A percentile compares a stretch with the other conserved stretches of the same genome.
phyloP scores from a whole-genome alignment of 2,888 invertebrate species.

The Drymonia ruficornis region DNA sequence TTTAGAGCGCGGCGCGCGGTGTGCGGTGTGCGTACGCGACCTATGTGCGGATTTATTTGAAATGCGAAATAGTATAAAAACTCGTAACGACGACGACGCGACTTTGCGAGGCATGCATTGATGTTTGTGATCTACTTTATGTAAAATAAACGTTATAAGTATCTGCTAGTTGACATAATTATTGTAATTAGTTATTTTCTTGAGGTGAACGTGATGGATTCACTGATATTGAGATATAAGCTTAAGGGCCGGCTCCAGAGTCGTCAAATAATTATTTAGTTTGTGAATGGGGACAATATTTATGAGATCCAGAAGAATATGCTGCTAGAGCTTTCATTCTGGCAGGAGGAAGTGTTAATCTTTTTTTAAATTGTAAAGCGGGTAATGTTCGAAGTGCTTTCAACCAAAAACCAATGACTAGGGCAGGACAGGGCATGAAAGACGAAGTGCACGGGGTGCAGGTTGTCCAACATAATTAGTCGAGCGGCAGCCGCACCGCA shows the following conservation, averaged over 20 bases:
- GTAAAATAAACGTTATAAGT: neutral
- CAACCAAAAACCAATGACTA: neutral
- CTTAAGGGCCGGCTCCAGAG: no score
- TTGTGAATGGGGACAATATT: neutral
- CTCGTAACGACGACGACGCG: neutral
- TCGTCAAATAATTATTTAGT: no score
- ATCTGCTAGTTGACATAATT: no score
- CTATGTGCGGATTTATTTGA: neutral
- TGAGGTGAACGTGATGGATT: no score
- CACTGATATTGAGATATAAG: no score
- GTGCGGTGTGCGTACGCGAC: slow-evolving; percentile 1
- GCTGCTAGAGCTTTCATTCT: no score
- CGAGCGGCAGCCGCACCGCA: neutral
- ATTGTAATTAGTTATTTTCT: no score
- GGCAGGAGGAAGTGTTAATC: no score
- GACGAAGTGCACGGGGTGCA: neutral
- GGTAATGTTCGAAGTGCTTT: neutral
- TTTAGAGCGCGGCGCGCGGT: slow-evolving; percentile 1
- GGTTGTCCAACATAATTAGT: neutral
- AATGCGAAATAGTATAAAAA: neutral
- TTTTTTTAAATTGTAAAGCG: neutral
- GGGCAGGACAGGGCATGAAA: neutral
- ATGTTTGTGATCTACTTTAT: neutral
- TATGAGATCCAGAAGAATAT: neutral
- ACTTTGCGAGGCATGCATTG: neutral